Base-by-base conservation (phyloP, 2,113 vertebrate species). In the Misgurnus anguillicaudatus region DNA sequence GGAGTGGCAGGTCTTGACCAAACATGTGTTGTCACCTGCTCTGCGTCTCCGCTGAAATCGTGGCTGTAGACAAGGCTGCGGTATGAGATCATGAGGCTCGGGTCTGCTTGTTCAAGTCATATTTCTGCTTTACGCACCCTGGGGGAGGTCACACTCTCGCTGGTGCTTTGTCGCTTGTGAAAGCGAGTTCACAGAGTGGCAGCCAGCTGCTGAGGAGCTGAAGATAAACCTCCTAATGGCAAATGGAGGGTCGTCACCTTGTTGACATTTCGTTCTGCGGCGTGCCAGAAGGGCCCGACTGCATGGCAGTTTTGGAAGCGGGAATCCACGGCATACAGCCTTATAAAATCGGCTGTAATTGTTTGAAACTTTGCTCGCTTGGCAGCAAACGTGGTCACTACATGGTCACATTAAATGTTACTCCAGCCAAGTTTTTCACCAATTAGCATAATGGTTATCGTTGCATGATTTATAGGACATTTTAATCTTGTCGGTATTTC, bases 71-170 rank as follows among this genome's bases (percentile, higher is more conserved):
- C 65, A 73, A 68, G 80, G 62, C 67, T 77, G 57, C 68, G 2
- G 77, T 74, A 77, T 79, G 73, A 81, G 75, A 66, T 81, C 82
- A 75, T 80, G 69, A 77, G 73, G 45, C 60, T 39, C 9, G 38
- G 68, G 80, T 77, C 75, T 75, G 75, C 61, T 57, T 74, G 82
- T 77, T 62, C 72, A 81, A 82, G 76, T 69, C 48, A 79, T 81
- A 84, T 84, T 84, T 82, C 80, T 84, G 72, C 62, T 81, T 81
- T 79, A 78, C 73, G 64, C 55, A n/a, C 77, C 80, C 75, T 85
- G 60, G 9, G 84, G 79, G 84, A 85, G 76, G 84, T 83, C 81
- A 80, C 82, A 78, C 80, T 77, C 51, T 47, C 17, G 66, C 79
- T 79, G 72, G 82, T 83, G 82, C 77, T 80, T 69, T 81, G 79